Percentiles rank a stretch among this genome's conserved stretches.
Evolutionary conservation across 2,113 vertebrate species (phyloP).

Genomic region (Corythaeola cristata): DNA sequence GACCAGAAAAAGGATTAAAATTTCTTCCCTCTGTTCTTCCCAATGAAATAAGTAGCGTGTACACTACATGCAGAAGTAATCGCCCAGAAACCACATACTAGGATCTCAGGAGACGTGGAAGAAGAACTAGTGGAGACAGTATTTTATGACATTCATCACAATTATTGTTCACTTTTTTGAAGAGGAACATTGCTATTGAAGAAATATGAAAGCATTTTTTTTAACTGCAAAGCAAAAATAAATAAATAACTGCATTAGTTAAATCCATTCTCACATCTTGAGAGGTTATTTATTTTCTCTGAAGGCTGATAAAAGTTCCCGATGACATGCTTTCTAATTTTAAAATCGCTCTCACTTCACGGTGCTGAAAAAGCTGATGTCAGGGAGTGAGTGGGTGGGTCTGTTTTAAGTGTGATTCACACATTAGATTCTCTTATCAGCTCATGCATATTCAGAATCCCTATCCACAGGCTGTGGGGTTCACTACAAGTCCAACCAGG

Average conservation of each 20-base stretch:
- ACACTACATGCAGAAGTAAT: constrained; percentile 46
- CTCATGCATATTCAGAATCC: constrained; percentile 77
- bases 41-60: not conserved
- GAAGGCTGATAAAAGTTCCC: constrained; percentile 78
- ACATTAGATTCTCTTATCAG: constrained; percentile 75
- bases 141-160: constrained; percentile 59
- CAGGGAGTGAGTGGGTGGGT: constrained; percentile 77
- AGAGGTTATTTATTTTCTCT: constrained; percentile 79
- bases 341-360: constrained; percentile 79
- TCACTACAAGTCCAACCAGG: not conserved
- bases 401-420: constrained; percentile 83
- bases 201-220: constrained; percentile 62
- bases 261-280: constrained; percentile 66
- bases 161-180: constrained; percentile 56
- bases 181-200: not conserved
- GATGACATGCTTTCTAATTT: constrained; percentile 83
- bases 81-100: constrained; percentile 21
- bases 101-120: not conserved
- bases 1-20: not conserved
- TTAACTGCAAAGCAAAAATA: constrained; percentile 68
- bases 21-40: not conserved
- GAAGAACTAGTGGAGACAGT: constrained; percentile 15
- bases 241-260: constrained; percentile 70
- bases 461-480: constrained; percentile 49
- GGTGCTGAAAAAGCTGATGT: constrained; percentile 79